A percentile compares a stretch with the other conserved stretches of the same genome.
Conservation (phyloP, 2,113 vertebrate species). For the Megaceryle maxima region DNA sequence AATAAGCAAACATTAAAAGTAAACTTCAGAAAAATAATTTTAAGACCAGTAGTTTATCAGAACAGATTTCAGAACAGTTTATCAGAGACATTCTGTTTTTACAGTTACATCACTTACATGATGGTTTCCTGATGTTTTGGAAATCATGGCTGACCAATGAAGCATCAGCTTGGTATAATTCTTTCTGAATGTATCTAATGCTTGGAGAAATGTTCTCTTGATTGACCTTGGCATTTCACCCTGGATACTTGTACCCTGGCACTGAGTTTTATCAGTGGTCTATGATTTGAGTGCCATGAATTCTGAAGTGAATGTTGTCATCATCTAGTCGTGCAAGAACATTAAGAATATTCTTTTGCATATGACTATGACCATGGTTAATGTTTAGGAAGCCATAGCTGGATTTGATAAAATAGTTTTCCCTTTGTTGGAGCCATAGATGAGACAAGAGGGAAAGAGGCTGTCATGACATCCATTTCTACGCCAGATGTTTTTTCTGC, state of each 20-base stretch:
- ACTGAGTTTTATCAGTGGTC: neutral
- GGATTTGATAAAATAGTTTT: neutral
- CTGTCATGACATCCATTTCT: neutral
- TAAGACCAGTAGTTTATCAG: neutral
- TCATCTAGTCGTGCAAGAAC: neutral
- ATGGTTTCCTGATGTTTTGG: neutral
- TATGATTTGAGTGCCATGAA: neutral
- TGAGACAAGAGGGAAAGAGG: neutral
- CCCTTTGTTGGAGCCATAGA: neutral
- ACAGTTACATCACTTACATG: neutral
- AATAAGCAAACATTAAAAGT: constrained; percentile 29
- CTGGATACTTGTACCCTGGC: neutral
- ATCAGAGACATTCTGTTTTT: neutral
- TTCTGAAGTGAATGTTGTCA: neutral
- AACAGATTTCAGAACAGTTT: neutral
- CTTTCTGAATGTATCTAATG: neutral
- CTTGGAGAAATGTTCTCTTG: neutral
- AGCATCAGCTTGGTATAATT: neutral
- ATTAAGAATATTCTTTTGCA: neutral
- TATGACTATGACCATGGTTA: neutral
- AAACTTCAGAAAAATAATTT: constrained; percentile 6
- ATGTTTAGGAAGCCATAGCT: neutral
- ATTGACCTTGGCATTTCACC: neutral
- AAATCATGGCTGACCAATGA: neutral
- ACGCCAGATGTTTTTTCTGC: neutral